Evolutionary conservation across 2,888 invertebrate species (phyloP).

Genomic region (Epirrhoe tristata): DNA sequence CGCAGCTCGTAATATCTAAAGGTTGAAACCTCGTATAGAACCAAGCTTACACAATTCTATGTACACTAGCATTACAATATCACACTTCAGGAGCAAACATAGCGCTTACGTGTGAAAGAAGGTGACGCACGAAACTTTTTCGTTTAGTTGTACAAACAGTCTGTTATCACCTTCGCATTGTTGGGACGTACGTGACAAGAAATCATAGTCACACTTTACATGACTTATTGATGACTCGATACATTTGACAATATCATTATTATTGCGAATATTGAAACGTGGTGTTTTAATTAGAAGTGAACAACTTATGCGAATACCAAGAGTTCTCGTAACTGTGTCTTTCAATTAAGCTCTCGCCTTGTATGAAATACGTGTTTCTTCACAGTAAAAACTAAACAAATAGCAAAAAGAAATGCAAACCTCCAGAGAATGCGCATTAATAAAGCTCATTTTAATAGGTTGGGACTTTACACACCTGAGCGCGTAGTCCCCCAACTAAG

Average conservation of each 20-base stretch:
- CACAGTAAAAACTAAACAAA: slow-evolving; percentile 18
- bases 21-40: slow-evolving; percentile 23
- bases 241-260: slow-evolving; percentile 11
- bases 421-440: slow-evolving; percentile 24
- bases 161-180: slow-evolving; percentile 33
- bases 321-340: neutral
- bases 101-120: slow-evolving; percentile 27
- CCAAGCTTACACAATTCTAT: slow-evolving; percentile 31
- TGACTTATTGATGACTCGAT: slow-evolving; percentile 16
- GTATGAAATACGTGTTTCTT: slow-evolving; percentile 13
- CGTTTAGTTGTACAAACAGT: slow-evolving; percentile 35
- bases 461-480: slow-evolving; percentile 34
- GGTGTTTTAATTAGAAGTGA: slow-evolving; percentile 12
- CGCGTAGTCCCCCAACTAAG: slow-evolving; percentile 26
- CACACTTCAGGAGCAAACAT: slow-evolving; percentile 38
- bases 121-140: slow-evolving; percentile 36
- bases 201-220: slow-evolving; percentile 15
- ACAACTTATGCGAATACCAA: slow-evolving; percentile 1
- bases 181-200: slow-evolving; percentile 22
- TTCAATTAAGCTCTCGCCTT: slow-evolving; percentile 14
- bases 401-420: slow-evolving; percentile 16
- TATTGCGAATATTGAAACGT: slow-evolving; percentile 1
- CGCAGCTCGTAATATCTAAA: slow-evolving; percentile 3
- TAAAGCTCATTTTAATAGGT: slow-evolving; percentile 32
- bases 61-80: slow-evolving; percentile 30